Evolutionary conservation across 1,140 invertebrate species (phyloP), one percentile per base, ranked within the genome.

Genomic region (Lepidurus arcticus): DNA sequence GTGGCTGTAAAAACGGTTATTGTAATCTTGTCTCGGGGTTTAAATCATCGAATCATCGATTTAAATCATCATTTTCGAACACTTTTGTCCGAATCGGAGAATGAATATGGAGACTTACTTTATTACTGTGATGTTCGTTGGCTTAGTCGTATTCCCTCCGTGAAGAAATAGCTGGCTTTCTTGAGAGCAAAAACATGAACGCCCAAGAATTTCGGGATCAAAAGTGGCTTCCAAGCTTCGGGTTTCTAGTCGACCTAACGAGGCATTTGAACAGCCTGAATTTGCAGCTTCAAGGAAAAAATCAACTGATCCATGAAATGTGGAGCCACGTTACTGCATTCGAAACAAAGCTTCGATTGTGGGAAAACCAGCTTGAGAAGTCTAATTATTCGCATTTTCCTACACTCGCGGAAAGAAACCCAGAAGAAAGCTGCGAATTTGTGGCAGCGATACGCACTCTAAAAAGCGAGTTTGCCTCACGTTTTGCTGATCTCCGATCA

Each of bases 211-310:
- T 26, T 26, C 26, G 26, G 26, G 26, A 26, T 26, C 26, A 26
- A 26, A 26, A 0, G 26, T 26, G 26, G 26, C 26, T 26, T 26
- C 1, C 26, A 26, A 26, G 26, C 26, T 2, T 0, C 26, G 26
- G 1, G 26, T 26, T 26, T 26, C 26, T 1, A 26, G 26, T 26
- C 26, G 26, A 26, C 24, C 24, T 47, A 16, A 47, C 45, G 45
- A 47, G 16, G 45, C 45, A 47, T 47, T 47, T 47, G 45, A 47
- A 47, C 9, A 47, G 16, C 16, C 45, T 47, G 45, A 47, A 47
- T 47, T 47, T 47, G 45, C 45, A 47, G 45, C 45, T 47, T 47
- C 45, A 47, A 47, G 45, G 45, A 47, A 47, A 47, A 47, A 47
- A 47, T 47, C 45, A 11, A 16, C 45, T 47, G 45, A 11, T 47